phyloP scores from a whole-genome alignment of 1,140 invertebrate genomes.

The Venturia canescens region DNA sequence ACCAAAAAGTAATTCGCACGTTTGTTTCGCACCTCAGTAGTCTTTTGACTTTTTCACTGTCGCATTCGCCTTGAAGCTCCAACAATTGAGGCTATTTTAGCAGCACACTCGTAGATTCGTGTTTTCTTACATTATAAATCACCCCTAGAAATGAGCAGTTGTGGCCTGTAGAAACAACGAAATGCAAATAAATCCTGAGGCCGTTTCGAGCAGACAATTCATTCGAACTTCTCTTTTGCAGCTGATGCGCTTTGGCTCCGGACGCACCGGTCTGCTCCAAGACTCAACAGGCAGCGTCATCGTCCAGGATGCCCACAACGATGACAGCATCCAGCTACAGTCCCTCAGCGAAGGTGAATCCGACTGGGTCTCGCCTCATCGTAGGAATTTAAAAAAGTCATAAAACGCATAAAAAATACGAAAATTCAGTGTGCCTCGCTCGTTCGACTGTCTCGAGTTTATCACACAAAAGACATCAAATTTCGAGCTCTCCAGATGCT shows the following conservation, averaged over 20 bases:
- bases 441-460: no score
- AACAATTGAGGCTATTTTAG: no score
- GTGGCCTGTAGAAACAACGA: neutral
- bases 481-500: no score
- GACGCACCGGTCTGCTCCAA: constrained; percentile 75
- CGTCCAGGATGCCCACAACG: constrained; percentile 77
- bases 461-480: no score
- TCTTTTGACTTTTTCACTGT: neutral
- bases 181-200: neutral
- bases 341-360: constrained; percentile 75
- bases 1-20: neutral
- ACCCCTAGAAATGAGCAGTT: no score
- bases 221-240: constrained; percentile 48
- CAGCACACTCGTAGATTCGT: no score
- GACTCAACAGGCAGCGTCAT: constrained; percentile 85
- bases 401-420: no score
- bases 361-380: no score
- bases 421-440: no score
- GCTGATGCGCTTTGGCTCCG: constrained; percentile 77
- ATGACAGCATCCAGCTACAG: constrained; percentile 78
- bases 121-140: no score
- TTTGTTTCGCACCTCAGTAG: no score
- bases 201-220: neutral
- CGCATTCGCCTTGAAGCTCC: neutral
- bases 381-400: no score